Evolutionary conservation across 2,113 vertebrate species (phyloP).

Genomic region (Ramphastos sulfuratus): DNA sequence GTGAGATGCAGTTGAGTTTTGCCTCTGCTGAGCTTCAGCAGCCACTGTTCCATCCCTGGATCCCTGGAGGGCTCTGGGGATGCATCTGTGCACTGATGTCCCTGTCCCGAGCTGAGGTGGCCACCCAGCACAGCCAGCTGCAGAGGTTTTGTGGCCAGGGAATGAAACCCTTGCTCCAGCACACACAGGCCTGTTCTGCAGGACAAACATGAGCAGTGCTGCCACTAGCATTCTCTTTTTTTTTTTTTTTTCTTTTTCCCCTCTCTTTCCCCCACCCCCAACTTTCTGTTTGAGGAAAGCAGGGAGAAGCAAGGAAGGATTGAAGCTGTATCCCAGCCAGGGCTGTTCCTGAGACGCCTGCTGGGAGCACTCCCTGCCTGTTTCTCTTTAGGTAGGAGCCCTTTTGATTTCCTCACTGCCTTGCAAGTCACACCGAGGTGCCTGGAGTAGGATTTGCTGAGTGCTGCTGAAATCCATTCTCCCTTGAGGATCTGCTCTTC

Average conservation of each 20-base stretch:
- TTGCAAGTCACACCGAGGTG: constrained; percentile 2
- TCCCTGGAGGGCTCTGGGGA: not conserved
- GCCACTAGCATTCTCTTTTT: not conserved
- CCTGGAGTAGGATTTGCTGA: constrained; percentile 41
- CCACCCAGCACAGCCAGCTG: not conserved
- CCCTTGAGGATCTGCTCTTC: constrained; percentile 61
- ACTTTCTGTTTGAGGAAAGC: not conserved
- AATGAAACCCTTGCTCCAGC: not conserved
- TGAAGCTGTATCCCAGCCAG: not conserved
- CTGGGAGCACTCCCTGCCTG: not conserved
- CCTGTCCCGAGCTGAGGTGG: not conserved
- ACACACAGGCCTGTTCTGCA: not conserved
- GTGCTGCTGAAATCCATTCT: constrained; percentile 48
- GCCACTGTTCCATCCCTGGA: not conserved
- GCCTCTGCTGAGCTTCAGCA: not conserved
- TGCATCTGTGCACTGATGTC: not conserved
- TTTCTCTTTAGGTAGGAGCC: constrained; percentile 53
- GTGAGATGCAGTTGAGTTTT: not conserved
- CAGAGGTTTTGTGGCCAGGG: not conserved
- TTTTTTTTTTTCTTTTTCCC: not conserved
- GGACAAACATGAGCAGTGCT: not conserved
- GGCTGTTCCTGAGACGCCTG: not conserved
- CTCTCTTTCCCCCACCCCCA: not conserved
- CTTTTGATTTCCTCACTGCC: constrained; percentile 50
- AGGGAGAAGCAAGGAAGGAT: not conserved